phyloP scores from a whole-genome alignment of 2,797 vertebrate species.

The Sorex maritimensis region DNA sequence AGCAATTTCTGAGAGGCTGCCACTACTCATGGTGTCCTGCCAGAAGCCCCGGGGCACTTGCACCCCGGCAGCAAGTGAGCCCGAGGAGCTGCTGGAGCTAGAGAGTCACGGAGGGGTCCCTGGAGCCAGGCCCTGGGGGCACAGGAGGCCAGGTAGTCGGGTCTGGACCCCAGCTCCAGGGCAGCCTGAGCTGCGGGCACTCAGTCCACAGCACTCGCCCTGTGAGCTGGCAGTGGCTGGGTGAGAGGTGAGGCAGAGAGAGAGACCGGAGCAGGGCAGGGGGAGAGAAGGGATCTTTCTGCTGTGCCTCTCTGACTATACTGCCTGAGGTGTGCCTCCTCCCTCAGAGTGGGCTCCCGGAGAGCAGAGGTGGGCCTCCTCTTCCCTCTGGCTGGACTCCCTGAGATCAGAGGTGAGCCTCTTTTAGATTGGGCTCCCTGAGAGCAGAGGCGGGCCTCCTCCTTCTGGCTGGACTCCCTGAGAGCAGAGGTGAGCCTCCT shows the following conservation, averaged over 20 bases:
- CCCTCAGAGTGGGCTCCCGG: background rate
- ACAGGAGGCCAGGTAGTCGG: background rate
- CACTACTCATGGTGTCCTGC: background rate
- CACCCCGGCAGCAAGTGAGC: too few species aligned
- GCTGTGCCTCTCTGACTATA: background rate
- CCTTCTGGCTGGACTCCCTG: background rate
- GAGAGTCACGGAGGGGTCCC: too few species aligned
- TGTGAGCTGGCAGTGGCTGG: accelerated
- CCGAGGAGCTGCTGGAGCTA: background rate
- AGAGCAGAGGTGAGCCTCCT: background rate
- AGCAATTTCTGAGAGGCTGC: background rate
- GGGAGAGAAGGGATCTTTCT: background rate
- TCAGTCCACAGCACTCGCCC: background rate
- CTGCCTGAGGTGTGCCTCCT: background rate
- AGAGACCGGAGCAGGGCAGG: background rate
- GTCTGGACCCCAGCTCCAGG: background rate
- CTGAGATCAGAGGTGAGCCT: background rate
- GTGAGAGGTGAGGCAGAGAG: background rate
- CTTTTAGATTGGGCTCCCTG: background rate
- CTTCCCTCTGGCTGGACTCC: background rate
- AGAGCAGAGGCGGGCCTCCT: background rate
- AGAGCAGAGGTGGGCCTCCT: background rate
- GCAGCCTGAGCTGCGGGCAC: background rate
- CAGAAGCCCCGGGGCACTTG: background rate
- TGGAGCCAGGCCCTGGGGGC: background rate